A percentile compares a stretch with the other conserved stretches of the same genome.
Evolutionary conservation across 2,797 vertebrate genomes (phyloP).

Genomic region (Hemitrygon akajei): DNA sequence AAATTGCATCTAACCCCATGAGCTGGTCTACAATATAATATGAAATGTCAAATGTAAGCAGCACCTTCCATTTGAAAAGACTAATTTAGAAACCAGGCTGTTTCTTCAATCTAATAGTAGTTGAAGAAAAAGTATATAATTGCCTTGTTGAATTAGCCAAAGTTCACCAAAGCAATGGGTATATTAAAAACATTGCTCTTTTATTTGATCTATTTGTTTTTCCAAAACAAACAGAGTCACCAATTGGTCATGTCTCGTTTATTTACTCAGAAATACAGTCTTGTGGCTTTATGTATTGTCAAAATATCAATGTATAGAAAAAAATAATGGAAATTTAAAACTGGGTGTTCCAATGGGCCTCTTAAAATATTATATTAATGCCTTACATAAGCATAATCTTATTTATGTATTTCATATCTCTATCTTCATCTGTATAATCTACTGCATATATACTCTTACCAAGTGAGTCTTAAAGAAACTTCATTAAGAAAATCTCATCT

Average conservation of each 20-base stretch:
- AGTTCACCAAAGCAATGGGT: background rate
- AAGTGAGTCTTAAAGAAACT: background rate
- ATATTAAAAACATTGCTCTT: background rate
- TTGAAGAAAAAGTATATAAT: slow-evolving; percentile 19
- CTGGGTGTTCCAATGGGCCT: too few species aligned
- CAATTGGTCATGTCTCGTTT: background rate
- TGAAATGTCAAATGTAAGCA: slow-evolving; percentile 25
- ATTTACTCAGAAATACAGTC: too few species aligned
- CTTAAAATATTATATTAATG: background rate
- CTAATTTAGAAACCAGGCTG: slow-evolving; percentile 26
- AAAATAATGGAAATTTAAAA: background rate
- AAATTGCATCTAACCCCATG: slow-evolving; percentile 26
- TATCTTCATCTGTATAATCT: background rate
- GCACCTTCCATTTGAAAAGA: slow-evolving; percentile 27
- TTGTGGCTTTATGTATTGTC: background rate
- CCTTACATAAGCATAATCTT: too few species aligned
- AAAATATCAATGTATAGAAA: background rate
- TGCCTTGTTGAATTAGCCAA: background rate
- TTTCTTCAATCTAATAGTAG: slow-evolving; percentile 22
- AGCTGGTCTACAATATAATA: slow-evolving; percentile 22
- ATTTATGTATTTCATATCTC: background rate
- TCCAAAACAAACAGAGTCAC: background rate
- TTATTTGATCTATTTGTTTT: background rate
- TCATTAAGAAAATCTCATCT: background rate
- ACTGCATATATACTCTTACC: background rate